phyloP scores from a whole-genome alignment of 1,140 invertebrate species.

The Lucilia sericata region DNA sequence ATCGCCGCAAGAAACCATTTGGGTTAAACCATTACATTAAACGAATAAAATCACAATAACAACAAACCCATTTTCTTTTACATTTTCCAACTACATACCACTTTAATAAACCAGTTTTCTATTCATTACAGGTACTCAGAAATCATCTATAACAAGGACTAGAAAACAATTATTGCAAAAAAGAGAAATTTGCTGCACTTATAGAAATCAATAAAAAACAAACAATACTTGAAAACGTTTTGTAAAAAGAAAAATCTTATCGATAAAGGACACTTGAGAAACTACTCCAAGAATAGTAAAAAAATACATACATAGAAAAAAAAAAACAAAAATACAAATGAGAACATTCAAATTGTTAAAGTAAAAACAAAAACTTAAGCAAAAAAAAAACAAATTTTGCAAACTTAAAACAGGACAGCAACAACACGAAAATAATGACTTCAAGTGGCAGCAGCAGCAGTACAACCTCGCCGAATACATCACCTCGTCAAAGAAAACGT shows the following conservation, averaged over 20 bases:
- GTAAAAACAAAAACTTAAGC: background rate
- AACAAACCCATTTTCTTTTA: too few relatives aligned
- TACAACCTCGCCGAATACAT: background rate
- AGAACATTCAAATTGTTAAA: background rate
- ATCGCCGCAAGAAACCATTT: too few relatives aligned
- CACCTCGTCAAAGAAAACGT: constrained; percentile 27
- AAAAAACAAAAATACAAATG: background rate
- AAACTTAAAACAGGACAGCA: background rate
- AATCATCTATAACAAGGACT: background rate
- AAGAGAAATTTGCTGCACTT: constrained; percentile 24
- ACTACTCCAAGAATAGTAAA: background rate
- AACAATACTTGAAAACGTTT: background rate
- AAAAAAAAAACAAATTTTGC: background rate
- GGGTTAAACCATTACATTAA: too few relatives aligned
- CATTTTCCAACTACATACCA: too few relatives aligned
- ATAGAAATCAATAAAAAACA: constrained; percentile 20
- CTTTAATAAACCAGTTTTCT: too few relatives aligned
- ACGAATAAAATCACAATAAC: too few relatives aligned
- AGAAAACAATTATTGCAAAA: background rate
- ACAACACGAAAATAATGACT: constrained; percentile 37
- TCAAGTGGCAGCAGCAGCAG: constrained; percentile 39
- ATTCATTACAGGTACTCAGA: background rate
- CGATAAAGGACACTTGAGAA: constrained; percentile 1
- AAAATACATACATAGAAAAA: background rate
- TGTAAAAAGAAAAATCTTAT: background rate